These are phyloP conservation scores for Phymanthus crucifer DNA, from an alignment of 92 coral and sea anemone genomes.

Conservation along the genomic window DNA sequence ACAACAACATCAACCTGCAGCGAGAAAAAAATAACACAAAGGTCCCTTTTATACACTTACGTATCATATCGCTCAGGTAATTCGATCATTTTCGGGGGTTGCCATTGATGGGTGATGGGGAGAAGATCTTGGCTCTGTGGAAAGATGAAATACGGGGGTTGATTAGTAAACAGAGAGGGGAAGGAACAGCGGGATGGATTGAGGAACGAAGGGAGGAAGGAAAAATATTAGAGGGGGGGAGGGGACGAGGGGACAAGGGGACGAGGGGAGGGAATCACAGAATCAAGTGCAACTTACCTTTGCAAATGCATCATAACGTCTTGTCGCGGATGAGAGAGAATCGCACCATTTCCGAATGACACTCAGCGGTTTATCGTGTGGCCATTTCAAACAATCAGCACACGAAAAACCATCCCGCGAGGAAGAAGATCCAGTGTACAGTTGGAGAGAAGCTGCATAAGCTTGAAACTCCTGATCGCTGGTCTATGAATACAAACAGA, in stretches of 20 bases:
- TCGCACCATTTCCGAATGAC: slow-evolving; percentile 86
- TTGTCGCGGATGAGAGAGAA: slow-evolving; percentile 56
- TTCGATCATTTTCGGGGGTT: slow-evolving; percentile 70
- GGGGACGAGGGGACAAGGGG: background rate
- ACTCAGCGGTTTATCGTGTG: slow-evolving; percentile 62
- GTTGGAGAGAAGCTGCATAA: slow-evolving; percentile 57
- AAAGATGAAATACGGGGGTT: too few species aligned
- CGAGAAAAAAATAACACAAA: too few species aligned
- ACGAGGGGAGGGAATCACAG: background rate
- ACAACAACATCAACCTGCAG: background rate
- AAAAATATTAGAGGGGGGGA: background rate
- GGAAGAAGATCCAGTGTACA: slow-evolving; percentile 51
- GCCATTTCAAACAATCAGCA: slow-evolving; percentile 85
- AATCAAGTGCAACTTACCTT: slow-evolving; percentile 37
- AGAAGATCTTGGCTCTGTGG: slow-evolving; percentile 60
- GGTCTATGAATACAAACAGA: slow-evolving; percentile 37
- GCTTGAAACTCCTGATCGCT: slow-evolving; percentile 66
- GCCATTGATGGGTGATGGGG: slow-evolving; percentile 86
- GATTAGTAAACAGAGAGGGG: background rate
- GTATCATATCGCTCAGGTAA: slow-evolving; percentile 94
- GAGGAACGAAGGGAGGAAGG: background rate
- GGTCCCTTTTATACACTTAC: too few species aligned
- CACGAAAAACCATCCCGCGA: slow-evolving; percentile 64
- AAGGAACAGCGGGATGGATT: too few species aligned
- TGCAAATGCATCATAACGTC: slow-evolving; percentile 36